Evolutionary conservation across 2,888 invertebrate genomes (phyloP).

Genomic region (Macrosoma leucophasiata): DNA sequence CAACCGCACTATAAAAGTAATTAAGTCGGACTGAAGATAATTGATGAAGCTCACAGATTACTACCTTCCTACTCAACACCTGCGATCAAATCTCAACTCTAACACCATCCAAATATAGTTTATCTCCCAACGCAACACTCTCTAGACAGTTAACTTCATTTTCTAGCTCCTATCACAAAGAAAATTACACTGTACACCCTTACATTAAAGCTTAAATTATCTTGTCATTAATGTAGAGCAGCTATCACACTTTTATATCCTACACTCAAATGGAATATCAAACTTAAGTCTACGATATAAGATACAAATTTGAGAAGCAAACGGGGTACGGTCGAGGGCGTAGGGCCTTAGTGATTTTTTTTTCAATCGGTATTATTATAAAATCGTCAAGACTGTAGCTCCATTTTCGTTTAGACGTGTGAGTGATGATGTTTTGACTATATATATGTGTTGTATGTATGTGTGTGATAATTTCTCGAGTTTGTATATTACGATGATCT

Average conservation of each 20-base stretch:
- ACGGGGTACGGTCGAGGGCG: conserved; percentile 52
- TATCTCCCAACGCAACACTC: conserved; percentile 16
- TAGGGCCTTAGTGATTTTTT: conserved; percentile 52
- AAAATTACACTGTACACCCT: too few species aligned
- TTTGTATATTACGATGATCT: too few species aligned
- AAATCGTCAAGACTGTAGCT: conserved; percentile 62
- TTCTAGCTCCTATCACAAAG: too few species aligned
- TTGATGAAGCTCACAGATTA: conserved; percentile 73
- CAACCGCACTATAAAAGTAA: conserved; percentile 72
- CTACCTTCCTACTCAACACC: conserved; percentile 43
- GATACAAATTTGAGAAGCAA: conserved; percentile 4
- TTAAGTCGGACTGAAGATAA: conserved; percentile 72
- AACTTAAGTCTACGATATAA: neutral
- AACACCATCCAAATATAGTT: conserved; percentile 18
- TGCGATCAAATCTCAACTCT: conserved; percentile 28
- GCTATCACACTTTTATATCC: too few species aligned
- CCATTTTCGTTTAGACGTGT: conserved; percentile 52
- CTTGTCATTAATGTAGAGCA: too few species aligned
- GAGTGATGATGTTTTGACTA: conserved; percentile 61
- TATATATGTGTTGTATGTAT: conserved; percentile 19
- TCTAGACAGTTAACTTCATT: too few species aligned
- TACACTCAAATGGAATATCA: too few species aligned
- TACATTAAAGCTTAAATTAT: too few species aligned
- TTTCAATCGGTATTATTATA: conserved; percentile 63
- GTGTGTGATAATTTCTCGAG: too few species aligned